A percentile compares a stretch with the other conserved stretches of the same genome.
These are phyloP conservation scores for Gobionotothen gibberifrons DNA, from an alignment of 2,797 vertebrate species.

Conservation along the genomic window DNA sequence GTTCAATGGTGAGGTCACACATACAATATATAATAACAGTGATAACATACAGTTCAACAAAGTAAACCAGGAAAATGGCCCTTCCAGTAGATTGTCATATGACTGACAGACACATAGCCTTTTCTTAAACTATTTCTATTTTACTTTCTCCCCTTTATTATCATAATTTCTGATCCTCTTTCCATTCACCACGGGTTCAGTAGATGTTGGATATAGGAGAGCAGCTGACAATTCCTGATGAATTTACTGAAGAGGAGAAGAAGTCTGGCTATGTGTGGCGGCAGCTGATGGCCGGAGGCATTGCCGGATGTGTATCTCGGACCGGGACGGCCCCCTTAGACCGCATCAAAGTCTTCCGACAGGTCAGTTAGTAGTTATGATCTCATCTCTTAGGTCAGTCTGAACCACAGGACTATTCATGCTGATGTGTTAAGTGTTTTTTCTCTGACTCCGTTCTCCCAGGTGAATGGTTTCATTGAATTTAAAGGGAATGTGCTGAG, in stretches of 20 bases:
- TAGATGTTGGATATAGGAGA: constrained; percentile 98
- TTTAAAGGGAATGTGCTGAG: constrained; percentile 81
- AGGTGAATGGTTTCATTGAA: constrained; percentile 81
- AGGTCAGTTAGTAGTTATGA: constrained; percentile 80
- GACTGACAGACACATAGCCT: neutral
- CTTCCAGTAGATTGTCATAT: neutral
- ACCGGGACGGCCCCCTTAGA: constrained; percentile 95
- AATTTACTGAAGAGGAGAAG: constrained; percentile 95
- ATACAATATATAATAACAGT: neutral
- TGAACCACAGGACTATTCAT: constrained; percentile 3
- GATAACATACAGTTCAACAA: neutral
- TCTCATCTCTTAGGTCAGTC: neutral
- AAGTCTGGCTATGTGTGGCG: constrained; percentile 94
- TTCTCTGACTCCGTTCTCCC: constrained; percentile 17
- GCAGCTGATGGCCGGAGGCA: constrained; percentile 92
- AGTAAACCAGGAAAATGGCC: neutral
- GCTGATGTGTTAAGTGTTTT: neutral
- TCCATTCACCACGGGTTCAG: constrained; percentile 15
- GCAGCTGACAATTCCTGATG: constrained; percentile 93
- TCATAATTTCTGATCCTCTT: neutral
- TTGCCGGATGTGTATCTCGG: constrained; percentile 93
- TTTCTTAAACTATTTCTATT: constrained; percentile 6
- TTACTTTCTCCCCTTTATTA: neutral
- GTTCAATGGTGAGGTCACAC: constrained; percentile 84
- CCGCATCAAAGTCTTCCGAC: constrained; percentile 96